These are phyloP conservation scores for Gymnocheta viridis DNA, from an alignment of 2,888 invertebrate species.

Conservation along the genomic window DNA sequence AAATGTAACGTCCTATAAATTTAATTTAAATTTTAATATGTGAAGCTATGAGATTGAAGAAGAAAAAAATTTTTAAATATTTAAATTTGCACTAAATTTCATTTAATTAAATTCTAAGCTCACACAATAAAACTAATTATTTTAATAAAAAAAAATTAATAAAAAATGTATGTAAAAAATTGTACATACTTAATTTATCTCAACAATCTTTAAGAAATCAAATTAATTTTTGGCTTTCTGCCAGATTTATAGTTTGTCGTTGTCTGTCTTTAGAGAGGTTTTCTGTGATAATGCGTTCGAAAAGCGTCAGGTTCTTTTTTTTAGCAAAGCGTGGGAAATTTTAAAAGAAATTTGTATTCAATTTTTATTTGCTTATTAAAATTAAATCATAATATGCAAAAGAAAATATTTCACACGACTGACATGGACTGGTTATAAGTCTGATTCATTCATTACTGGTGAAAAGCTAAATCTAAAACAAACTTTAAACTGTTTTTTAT, in stretches of 20 bases:
- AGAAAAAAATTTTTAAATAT: too few species aligned
- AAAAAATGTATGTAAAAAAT: too few species aligned
- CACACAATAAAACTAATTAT: too few species aligned
- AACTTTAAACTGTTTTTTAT: constrained; percentile 5
- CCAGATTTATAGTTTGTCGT: background rate
- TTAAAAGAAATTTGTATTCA: background rate
- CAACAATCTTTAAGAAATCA: too few species aligned
- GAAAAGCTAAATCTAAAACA: constrained; percentile 19
- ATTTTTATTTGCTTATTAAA: constrained; percentile 6
- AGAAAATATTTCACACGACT: constrained; percentile 34
- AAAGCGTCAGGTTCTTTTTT: constrained; percentile 1
- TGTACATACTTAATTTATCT: too few species aligned
- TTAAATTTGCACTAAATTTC: too few species aligned
- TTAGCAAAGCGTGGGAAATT: constrained; percentile 36
- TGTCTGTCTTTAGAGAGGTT: background rate
- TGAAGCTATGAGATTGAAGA: too few species aligned
- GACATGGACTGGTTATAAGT: constrained; percentile 5
- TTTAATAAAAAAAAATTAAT: too few species aligned
- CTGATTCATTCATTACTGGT: constrained; percentile 9
- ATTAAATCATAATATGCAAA: constrained; percentile 25
- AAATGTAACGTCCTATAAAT: too few species aligned
- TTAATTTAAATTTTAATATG: too few species aligned
- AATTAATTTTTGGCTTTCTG: constrained; percentile 27
- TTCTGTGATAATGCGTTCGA: background rate
- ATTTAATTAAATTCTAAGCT: too few species aligned